Base-by-base conservation (phyloP, 2,888 invertebrate genomes). In the Amphipoea oculea region DNA sequence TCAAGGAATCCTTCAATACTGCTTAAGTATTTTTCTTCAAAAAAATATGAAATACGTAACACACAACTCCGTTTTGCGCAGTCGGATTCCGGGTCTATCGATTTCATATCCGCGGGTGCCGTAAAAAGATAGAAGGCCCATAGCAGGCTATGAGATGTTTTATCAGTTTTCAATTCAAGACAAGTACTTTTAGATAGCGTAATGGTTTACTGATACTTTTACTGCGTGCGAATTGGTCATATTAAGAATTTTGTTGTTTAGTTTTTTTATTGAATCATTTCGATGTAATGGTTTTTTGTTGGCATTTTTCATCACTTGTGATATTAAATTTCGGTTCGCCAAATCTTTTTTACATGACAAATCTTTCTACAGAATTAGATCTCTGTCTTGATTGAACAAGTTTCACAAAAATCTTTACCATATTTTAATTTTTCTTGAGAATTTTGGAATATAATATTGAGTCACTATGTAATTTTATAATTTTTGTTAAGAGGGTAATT, bases 131-230 rank as follows among this genome's bases (percentile, higher is more conserved):
- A 75, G 74, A 79, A 71, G 20, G 72, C 73, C 76, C 73, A 80
- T 77, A 66, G 71, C n/a, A n/a, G n/a, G n/a, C 73, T 67, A 29
- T 75, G 68, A 60, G 51, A 86, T 70, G 78, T 78, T 89, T 85
- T 79, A 85, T 83, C 85, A 83, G 82, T 81, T 82, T 89, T 83
- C 83, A 80, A 83, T 88, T 85, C 77, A 42, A 63, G 73, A 75
- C 76, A 69, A 86, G 78, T 69, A 69, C 78, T 81, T 78, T 76
- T 79, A 79, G 78, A 77, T 73, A 68, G 73, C 74, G 68, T 68
- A 77, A 84, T 76, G 60, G 76, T 65, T 67, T 12, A 42, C 65
- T 73, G 86, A 73, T 72, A 48, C 36, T 12, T 11, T 29, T 57
- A 29, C 48, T 73, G 63, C 51, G 74, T 65, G 29, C 7, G 23